Evolutionary conservation across 2,113 vertebrate species (phyloP).

Genomic region (Myrmecophaga tridactyla): DNA sequence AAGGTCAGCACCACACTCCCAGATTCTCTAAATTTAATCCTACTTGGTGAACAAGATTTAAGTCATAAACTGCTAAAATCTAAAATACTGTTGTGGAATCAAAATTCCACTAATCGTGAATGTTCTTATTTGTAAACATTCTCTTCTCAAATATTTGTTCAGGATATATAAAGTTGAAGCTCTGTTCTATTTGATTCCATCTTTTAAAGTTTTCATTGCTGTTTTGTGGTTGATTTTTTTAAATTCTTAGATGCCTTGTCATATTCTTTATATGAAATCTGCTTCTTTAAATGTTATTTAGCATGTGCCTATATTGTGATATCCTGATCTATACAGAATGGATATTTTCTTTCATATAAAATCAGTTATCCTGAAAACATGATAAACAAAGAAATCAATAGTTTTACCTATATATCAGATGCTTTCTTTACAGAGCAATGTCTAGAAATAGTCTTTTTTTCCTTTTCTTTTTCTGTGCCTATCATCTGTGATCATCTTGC

Average conservation of each 20-base stretch:
- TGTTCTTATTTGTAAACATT: neutral
- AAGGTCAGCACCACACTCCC: neutral
- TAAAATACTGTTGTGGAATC: neutral
- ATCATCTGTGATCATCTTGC: neutral
- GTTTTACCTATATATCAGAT: neutral
- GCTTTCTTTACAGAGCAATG: neutral
- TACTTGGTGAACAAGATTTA: neutral
- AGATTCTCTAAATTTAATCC: neutral
- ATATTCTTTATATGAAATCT: neutral
- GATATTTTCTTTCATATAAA: neutral
- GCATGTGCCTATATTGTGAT: neutral
- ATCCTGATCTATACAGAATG: neutral
- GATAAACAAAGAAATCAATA: neutral
- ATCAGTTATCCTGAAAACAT: neutral
- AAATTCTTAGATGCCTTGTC: neutral
- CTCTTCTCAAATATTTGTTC: neutral
- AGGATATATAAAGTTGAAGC: neutral
- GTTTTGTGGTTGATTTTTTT: neutral
- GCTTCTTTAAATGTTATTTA: slow-evolving; percentile 3
- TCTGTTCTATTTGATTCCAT: neutral
- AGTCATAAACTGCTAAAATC: neutral
- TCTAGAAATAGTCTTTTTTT: neutral
- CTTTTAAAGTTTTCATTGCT: slow-evolving; percentile 24
- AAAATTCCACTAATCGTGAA: neutral
- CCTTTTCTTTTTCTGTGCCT: neutral